These are phyloP conservation scores for Gopherus evgoodei DNA, from an alignment of 2,113 vertebrate genomes.

Conservation along the genomic window DNA sequence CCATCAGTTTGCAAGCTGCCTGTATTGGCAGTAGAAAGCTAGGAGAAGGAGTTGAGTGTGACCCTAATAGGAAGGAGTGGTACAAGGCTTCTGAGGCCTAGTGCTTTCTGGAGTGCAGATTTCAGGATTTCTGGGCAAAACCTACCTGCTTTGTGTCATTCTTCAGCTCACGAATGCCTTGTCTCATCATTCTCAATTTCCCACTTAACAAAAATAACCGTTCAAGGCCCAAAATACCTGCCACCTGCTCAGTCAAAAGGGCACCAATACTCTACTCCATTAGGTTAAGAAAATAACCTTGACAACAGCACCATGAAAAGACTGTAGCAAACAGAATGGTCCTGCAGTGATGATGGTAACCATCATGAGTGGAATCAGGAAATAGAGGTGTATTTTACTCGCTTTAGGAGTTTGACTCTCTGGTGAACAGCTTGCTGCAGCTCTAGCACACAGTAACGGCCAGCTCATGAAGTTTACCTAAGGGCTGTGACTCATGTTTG, in stretches of 20 bases:
- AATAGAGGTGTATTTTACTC: slow-evolving; percentile 58
- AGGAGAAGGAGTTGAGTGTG: background rate
- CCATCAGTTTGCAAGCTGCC: background rate
- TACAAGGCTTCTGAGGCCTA: background rate
- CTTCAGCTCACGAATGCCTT: too few species aligned
- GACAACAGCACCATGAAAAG: slow-evolving; percentile 59
- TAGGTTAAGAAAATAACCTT: background rate
- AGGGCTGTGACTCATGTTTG: slow-evolving; percentile 73
- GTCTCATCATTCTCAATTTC: background rate
- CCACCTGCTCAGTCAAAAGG: background rate
- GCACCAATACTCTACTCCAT: background rate
- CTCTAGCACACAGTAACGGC: slow-evolving; percentile 63
- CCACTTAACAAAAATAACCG: background rate
- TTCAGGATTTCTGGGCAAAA: background rate
- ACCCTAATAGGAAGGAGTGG: background rate
- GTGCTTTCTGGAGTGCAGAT: background rate
- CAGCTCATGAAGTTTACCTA: slow-evolving; percentile 69
- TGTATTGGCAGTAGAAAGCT: background rate
- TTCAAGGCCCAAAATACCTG: background rate
- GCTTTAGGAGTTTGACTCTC: slow-evolving; percentile 64
- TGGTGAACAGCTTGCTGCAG: slow-evolving; percentile 66
- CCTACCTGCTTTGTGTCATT: background rate
- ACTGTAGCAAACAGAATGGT: slow-evolving; percentile 62
- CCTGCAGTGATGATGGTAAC: slow-evolving; percentile 66
- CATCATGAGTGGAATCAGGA: slow-evolving; percentile 68